Percentiles rank a stretch among this genome's conserved stretches.
phyloP scores from a whole-genome alignment of 1,140 invertebrate genomes.

The Cephus cinctus region DNA sequence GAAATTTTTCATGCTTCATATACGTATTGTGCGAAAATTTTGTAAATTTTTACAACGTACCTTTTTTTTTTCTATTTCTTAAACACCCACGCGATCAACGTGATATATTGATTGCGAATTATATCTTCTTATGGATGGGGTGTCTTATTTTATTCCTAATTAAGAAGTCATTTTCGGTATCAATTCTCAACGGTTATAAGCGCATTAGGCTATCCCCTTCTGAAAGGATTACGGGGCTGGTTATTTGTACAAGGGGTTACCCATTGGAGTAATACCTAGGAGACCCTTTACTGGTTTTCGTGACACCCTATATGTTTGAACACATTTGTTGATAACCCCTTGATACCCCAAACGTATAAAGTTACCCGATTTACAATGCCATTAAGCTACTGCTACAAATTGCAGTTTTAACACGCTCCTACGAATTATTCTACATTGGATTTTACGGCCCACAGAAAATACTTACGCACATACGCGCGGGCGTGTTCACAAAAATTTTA shows the following conservation, averaged over 20 bases:
- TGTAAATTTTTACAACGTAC: too few relatives aligned
- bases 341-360: background rate
- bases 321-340: background rate
- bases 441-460: too few relatives aligned
- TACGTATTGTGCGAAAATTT: too few relatives aligned
- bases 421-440: too few relatives aligned
- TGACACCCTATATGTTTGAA: background rate
- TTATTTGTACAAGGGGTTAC: conserved; percentile 10
- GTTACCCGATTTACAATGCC: background rate
- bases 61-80: too few relatives aligned
- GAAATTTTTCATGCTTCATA: too few relatives aligned
- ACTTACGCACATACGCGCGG: too few relatives aligned
- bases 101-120: too few relatives aligned
- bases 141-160: background rate
- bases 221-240: conserved; percentile 19
- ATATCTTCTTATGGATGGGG: background rate
- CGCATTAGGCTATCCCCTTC: conserved; percentile 8
- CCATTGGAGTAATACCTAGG: background rate
- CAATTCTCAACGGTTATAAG: conserved; percentile 17
- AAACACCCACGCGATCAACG: too few relatives aligned
- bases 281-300: background rate
- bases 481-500: too few relatives aligned
- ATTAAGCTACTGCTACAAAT: too few relatives aligned
- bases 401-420: too few relatives aligned
- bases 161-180: conserved; percentile 10